phyloP scores from a whole-genome alignment of 2,113 vertebrate genomes.

The Heterotilapia buettikoferi region DNA sequence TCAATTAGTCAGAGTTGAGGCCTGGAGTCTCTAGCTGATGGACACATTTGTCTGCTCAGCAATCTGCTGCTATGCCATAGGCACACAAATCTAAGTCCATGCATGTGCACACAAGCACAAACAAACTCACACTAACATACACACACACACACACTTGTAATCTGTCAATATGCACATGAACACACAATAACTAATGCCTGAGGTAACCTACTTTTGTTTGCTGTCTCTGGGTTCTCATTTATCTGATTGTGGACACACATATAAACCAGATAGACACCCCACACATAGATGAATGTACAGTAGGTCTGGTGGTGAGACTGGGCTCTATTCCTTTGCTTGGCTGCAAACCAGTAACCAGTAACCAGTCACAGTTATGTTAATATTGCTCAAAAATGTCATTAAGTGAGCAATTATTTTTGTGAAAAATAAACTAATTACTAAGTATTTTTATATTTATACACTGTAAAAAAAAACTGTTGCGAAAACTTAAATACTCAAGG shows the following conservation, averaged over 20 bases:
- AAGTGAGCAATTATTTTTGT: neutral
- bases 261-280: neutral
- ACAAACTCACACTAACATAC: neutral
- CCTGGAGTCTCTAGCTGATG: conserved; percentile 53
- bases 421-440: neutral
- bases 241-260: neutral
- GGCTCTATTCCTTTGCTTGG: neutral
- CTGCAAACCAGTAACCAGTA: neutral
- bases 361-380: neutral
- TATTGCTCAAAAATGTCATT: neutral
- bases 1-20: conserved; percentile 56
- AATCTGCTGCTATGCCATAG: conserved; percentile 42
- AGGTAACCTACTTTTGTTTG: conserved; percentile 46
- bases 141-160: neutral
- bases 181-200: conserved; percentile 23
- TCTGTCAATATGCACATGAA: conserved; percentile 16
- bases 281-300: neutral
- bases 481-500: too few species aligned
- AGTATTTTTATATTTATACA: neutral
- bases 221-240: neutral
- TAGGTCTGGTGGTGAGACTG: neutral
- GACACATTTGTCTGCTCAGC: conserved; percentile 70
- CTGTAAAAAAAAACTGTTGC: too few species aligned
- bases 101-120: neutral
- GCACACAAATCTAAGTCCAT: neutral